These are phyloP conservation scores for Mastigias papua DNA, from an alignment of 30 jellyfish, hydroid and myxozoan genomes.

Conservation along the genomic window DNA sequence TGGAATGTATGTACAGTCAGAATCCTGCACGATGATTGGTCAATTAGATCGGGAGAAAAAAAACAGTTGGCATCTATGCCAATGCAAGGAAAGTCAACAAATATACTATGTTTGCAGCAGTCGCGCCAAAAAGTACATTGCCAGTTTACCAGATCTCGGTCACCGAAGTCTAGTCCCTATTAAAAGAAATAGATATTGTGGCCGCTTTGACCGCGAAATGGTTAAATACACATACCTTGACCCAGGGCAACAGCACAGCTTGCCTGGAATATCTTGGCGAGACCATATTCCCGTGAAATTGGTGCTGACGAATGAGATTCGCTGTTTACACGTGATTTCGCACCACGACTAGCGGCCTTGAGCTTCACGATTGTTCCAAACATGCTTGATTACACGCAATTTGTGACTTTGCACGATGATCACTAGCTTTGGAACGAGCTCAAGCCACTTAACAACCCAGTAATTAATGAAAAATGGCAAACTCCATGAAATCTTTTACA, in stretches of 20 bases:
- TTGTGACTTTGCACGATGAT: background rate
- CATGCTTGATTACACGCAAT: slow-evolving; percentile 33
- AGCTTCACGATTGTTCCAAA: slow-evolving; percentile 69
- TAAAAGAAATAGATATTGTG: background rate
- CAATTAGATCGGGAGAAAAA: too few relatives aligned
- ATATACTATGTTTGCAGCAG: too few relatives aligned
- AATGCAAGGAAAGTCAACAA: too few relatives aligned
- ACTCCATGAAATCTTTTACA: too few relatives aligned
- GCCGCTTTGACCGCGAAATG: too few relatives aligned
- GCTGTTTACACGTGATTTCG: slow-evolving; percentile 40
- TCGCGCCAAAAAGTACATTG: too few relatives aligned
- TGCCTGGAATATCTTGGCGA: slow-evolving; percentile 45
- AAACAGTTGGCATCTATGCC: too few relatives aligned
- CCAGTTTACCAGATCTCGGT: too few relatives aligned
- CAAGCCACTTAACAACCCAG: background rate
- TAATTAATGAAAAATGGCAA: background rate
- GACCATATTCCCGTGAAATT: slow-evolving; percentile 36
- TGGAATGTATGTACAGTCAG: too few relatives aligned
- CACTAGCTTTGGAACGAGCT: background rate
- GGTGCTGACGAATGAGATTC: slow-evolving; percentile 12
- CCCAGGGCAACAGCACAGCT: slow-evolving; percentile 74
- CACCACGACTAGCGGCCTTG: slow-evolving; percentile 76
- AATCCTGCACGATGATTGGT: too few relatives aligned
- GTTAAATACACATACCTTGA: slow-evolving; percentile 49
- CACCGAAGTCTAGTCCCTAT: too few relatives aligned